Conservation (phyloP, 2,888 invertebrate genomes). For the Chalcosyrphus nemorum region DNA sequence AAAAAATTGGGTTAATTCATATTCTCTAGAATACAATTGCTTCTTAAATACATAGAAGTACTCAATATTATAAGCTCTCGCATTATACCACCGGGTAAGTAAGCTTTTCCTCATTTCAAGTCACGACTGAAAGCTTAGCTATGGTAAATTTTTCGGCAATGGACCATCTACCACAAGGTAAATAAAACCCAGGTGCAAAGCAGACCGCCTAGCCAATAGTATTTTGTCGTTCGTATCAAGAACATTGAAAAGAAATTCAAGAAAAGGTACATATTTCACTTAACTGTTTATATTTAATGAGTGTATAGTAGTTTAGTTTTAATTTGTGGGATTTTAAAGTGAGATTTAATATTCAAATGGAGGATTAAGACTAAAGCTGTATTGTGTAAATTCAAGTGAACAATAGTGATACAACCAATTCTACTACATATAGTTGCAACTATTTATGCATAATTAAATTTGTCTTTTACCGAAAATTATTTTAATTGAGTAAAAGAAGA, state of each 20-base stretch:
- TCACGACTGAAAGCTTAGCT: conserved; percentile 33
- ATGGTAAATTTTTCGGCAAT: conserved; percentile 18
- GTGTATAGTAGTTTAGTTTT: conserved; percentile 5
- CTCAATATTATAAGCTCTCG: conserved; percentile 27
- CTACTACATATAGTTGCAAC: too few species aligned
- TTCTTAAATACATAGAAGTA: conserved; percentile 5
- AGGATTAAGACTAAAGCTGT: background rate
- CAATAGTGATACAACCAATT: background rate
- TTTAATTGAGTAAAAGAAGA: background rate
- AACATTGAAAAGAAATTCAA: conserved; percentile 26
- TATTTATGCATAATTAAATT: background rate
- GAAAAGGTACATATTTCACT: conserved; percentile 36
- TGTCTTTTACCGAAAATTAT: background rate
- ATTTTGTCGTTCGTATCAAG: conserved; percentile 44
- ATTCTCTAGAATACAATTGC: conserved; percentile 8
- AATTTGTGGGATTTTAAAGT: background rate
- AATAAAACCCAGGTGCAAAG: conserved; percentile 58
- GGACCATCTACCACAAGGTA: conserved; percentile 21
- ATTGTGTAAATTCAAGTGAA: background rate
- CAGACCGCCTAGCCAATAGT: conserved; percentile 37
- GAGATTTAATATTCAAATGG: background rate
- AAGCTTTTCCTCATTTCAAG: conserved; percentile 32
- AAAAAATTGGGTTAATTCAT: conserved; percentile 45
- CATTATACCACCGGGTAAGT: background rate
- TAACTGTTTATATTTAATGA: background rate